These are phyloP conservation scores for Meloe dianella DNA, from an alignment of 2,888 invertebrate genomes.

Conservation along the genomic window DNA sequence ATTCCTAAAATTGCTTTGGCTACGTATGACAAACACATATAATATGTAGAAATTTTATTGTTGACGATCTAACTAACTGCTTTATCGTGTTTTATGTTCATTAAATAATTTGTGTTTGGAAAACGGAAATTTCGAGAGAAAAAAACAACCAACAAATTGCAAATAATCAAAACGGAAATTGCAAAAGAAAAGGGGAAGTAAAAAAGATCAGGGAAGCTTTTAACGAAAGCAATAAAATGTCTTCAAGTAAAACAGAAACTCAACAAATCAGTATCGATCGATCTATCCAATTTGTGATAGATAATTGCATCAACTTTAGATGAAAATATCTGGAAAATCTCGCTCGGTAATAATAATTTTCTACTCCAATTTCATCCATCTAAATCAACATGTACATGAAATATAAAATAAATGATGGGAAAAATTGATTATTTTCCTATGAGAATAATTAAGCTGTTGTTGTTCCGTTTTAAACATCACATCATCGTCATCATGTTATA, in stretches of 20 bases:
- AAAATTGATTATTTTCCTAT: background rate
- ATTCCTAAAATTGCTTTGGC: background rate
- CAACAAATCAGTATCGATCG: background rate
- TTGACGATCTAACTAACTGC: background rate
- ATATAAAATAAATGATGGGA: background rate
- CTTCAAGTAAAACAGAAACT: slow-evolving; percentile 3
- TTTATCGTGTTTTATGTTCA: background rate
- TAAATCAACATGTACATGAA: background rate
- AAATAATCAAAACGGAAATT: slow-evolving; percentile 3
- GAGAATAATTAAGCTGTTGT: background rate
- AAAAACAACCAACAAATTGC: background rate
- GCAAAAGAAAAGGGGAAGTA: background rate
- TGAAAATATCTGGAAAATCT: background rate
- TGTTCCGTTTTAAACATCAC: background rate
- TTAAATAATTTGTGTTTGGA: background rate
- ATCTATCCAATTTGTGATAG: background rate
- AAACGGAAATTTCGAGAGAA: background rate
- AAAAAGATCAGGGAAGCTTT: background rate
- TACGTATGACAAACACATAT: no score
- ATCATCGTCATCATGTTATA: no score
- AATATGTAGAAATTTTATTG: background rate
- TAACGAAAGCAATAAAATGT: slow-evolving; percentile 7
- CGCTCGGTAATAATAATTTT: background rate
- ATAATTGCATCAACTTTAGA: slow-evolving; percentile 6
- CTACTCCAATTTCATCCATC: background rate